phyloP scores from a whole-genome alignment of 2,797 vertebrate species.

The Novumbra hubbsi region DNA sequence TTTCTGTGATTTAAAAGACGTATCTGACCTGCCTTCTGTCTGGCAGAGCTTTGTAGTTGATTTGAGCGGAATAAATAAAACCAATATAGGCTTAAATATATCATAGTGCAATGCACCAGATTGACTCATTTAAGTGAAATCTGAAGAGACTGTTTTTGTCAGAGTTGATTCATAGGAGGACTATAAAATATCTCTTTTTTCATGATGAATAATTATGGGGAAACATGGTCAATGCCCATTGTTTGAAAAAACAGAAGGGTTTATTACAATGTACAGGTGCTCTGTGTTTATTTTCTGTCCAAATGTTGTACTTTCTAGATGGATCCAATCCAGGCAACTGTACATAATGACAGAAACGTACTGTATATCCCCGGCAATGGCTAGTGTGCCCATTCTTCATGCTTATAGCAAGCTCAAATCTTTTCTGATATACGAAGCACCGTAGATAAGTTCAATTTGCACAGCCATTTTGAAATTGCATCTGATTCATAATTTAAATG shows the following conservation, averaged over 20 bases:
- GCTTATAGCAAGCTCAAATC: background rate
- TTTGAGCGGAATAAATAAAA: background rate
- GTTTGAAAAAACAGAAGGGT: background rate
- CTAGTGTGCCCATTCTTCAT: conserved; percentile 1
- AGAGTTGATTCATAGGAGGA: background rate
- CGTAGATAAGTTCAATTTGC: no score
- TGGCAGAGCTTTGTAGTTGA: background rate
- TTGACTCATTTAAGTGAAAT: background rate
- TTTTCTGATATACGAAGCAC: background rate
- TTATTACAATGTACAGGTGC: conserved; percentile 17
- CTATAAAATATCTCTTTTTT: background rate
- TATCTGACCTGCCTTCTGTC: background rate
- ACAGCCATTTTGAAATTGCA: background rate
- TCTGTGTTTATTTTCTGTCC: conserved; percentile 24
- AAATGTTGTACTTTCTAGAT: conserved; percentile 27
- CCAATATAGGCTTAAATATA: background rate
- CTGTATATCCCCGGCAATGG: conserved; percentile 5
- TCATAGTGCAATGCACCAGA: background rate
- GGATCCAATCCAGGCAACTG: conserved; percentile 4
- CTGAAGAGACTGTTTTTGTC: background rate
- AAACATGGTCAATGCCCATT: background rate
- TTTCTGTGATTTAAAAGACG: conserved; percentile 6
- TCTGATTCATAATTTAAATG: conserved; percentile 6
- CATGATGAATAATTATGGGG: background rate
- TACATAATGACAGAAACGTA: background rate